phyloP scores from a whole-genome alignment of 2,797 vertebrate genomes.

The Sphaeramia orbicularis region DNA sequence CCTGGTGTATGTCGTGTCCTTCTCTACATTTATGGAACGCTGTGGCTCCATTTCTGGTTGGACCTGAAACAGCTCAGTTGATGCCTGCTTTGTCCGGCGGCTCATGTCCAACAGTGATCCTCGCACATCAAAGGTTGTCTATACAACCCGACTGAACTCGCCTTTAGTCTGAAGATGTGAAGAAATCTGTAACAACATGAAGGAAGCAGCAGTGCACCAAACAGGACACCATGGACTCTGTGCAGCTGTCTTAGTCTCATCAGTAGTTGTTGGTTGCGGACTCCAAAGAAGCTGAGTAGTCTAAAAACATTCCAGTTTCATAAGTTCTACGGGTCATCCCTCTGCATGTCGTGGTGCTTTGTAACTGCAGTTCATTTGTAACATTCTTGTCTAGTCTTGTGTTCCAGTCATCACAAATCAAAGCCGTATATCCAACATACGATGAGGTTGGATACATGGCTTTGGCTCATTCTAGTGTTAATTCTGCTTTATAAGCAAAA shows the following conservation, averaged over 20 bases:
- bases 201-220: slow-evolving; percentile 1
- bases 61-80: slow-evolving; percentile 1
- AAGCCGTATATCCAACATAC: slow-evolving; percentile 59
- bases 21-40: neutral
- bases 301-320: slow-evolving; percentile 48
- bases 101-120: slow-evolving; percentile 68
- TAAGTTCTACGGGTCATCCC: slow-evolving; percentile 34
- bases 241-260: too few relatives aligned
- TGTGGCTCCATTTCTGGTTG: neutral
- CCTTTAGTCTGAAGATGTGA: neutral
- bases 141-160: neutral
- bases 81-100: slow-evolving; percentile 72
- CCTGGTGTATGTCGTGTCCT: neutral
- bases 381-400: slow-evolving; percentile 16
- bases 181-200: slow-evolving; percentile 8
- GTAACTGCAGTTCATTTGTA: slow-evolving; percentile 5
- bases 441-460: slow-evolving; percentile 44
- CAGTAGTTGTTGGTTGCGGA: slow-evolving; percentile 37
- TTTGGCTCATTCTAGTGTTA: slow-evolving; percentile 37
- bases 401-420: slow-evolving; percentile 49
- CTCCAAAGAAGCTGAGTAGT: slow-evolving; percentile 6
- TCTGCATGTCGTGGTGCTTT: slow-evolving; percentile 23
- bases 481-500: slow-evolving; percentile 22
- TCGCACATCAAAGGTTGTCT: slow-evolving; percentile 10
- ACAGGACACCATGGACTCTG: neutral